A percentile compares a stretch with the other conserved stretches of the same genome.
These are phyloP conservation scores for Etia nguti DNA, from an alignment of 2,113 vertebrate species.

Conservation along the genomic window DNA sequence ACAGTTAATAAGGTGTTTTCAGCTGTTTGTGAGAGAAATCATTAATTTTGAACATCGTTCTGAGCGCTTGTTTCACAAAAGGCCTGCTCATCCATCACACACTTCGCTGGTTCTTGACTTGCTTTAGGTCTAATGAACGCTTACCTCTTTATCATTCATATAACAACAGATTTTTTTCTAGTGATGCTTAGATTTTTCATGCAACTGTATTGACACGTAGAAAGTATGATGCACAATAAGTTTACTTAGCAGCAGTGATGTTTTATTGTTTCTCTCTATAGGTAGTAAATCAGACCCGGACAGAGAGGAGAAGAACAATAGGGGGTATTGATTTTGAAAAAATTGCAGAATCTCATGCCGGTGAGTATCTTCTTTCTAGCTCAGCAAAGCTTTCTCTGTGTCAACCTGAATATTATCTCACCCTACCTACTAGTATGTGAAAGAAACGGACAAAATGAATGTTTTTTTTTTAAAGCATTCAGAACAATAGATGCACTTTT, in stretches of 20 bases:
- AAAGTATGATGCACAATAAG: neutral
- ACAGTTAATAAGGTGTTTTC: neutral
- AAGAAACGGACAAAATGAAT: neutral
- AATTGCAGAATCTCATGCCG: slow-evolving; percentile 12
- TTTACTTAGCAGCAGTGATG: neutral
- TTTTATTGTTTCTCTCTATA: slow-evolving; percentile 15
- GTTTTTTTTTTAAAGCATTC: neutral
- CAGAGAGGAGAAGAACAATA: slow-evolving; percentile 57
- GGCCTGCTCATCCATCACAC: neutral
- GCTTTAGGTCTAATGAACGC: neutral
- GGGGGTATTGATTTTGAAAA: slow-evolving; percentile 59
- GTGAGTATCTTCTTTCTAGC: slow-evolving; percentile 37
- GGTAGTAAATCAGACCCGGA: slow-evolving; percentile 10
- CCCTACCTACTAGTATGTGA: neutral
- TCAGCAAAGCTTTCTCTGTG: neutral
- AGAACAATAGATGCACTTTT: neutral
- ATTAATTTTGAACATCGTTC: neutral
- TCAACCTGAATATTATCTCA: neutral
- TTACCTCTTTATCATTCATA: neutral
- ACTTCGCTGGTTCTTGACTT: neutral
- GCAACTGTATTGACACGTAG: neutral
- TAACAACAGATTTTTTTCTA: neutral
- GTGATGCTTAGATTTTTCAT: neutral
- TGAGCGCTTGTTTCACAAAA: neutral
- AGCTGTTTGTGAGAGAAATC: neutral